These are phyloP conservation scores for Stomatorhinus ivindoensis DNA, from an alignment of 2,113 vertebrate genomes.

Conservation along the genomic window DNA sequence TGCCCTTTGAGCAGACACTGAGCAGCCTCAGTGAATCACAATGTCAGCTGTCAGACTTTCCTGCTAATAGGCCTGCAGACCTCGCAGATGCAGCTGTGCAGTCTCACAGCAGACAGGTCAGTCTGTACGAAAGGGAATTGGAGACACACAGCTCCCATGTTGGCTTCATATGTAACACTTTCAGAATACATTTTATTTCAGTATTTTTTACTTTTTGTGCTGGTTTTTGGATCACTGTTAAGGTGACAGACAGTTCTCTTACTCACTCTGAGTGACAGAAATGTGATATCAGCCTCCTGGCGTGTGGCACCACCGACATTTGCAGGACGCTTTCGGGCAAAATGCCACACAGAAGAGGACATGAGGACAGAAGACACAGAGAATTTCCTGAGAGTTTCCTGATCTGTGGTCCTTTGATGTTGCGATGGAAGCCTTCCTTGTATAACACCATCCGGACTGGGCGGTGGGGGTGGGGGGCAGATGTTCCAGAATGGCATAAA, in stretches of 20 bases:
- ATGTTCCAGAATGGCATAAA: constrained; percentile 12
- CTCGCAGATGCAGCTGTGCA: neutral
- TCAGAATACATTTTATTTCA: neutral
- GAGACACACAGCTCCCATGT: neutral
- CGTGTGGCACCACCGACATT: neutral
- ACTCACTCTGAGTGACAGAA: neutral
- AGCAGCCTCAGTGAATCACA: neutral
- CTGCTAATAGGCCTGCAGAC: neutral
- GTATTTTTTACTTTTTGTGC: neutral
- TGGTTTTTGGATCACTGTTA: neutral
- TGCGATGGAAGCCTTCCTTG: neutral
- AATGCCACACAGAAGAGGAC: neutral
- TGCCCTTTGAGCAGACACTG: neutral
- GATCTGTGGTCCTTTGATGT: neutral
- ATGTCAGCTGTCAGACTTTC: neutral
- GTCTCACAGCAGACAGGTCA: neutral
- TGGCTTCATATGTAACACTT: neutral
- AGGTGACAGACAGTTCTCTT: neutral
- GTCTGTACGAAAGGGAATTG: neutral
- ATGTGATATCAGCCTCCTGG: neutral
- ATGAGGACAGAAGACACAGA: no score
- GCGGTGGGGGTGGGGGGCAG: neutral
- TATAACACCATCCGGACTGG: neutral
- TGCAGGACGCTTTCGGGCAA: neutral
- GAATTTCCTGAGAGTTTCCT: neutral